Evolutionary conservation across 2,113 vertebrate species (phyloP).

Genomic region (Origma solitaria): DNA sequence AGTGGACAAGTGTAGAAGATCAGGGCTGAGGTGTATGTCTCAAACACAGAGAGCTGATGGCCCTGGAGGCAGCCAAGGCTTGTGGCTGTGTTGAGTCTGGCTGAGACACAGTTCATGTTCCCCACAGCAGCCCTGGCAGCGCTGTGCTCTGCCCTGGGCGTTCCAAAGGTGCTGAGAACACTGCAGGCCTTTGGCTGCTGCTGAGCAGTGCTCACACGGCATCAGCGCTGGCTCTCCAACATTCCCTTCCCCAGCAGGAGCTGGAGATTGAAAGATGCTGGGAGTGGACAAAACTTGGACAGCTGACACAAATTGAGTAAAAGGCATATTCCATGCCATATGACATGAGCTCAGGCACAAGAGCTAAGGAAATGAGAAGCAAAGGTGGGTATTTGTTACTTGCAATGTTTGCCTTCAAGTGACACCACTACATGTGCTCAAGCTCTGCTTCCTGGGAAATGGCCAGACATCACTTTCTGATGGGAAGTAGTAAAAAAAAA

Average conservation of each 20-base stretch:
- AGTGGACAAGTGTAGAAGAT: neutral
- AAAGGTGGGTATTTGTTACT: no score
- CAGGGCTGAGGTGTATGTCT: neutral
- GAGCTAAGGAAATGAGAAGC: no score
- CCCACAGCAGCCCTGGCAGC: neutral
- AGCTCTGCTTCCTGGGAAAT: neutral
- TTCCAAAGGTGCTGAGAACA: no score
- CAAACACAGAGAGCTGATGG: neutral
- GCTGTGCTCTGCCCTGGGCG: neutral
- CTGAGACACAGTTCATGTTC: neutral
- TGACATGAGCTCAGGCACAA: no score
- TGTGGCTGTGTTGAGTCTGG: neutral
- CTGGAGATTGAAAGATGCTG: no score
- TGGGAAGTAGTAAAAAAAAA: neutral
- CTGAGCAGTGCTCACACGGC: neutral
- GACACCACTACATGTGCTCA: neutral
- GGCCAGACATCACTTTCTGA: neutral
- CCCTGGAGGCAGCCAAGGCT: neutral
- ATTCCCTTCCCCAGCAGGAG: no score
- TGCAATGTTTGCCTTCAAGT: no score
- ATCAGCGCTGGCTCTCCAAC: no score
- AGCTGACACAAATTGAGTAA: no score
- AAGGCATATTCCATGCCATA: no score
- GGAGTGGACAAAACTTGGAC: no score
- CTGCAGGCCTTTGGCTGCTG: neutral